Evolutionary conservation across 2,888 invertebrate genomes (phyloP).

Genomic region (Eretmocerus hayati): DNA sequence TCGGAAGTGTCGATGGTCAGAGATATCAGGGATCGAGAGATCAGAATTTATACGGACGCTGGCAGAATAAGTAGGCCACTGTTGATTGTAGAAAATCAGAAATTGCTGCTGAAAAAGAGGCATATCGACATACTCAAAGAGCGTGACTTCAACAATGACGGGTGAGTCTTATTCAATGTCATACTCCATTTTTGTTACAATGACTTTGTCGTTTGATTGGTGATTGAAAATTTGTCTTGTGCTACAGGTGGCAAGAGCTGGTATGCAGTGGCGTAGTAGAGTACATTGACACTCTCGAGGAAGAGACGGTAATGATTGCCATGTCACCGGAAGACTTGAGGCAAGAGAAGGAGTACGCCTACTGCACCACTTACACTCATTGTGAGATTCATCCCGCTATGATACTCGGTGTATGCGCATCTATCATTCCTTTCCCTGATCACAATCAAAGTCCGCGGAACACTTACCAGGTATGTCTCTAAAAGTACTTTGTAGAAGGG

Average conservation of each 20-base stretch:
- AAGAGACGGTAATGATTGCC: slow-evolving; percentile 99
- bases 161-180: slow-evolving; percentile 47
- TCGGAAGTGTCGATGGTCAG: slow-evolving; percentile 99
- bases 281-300: slow-evolving; percentile 98
- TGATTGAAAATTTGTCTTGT: too few relatives aligned
- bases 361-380: slow-evolving; percentile 98
- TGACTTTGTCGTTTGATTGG: not conserved
- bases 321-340: slow-evolving; percentile 97
- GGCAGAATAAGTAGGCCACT: slow-evolving; percentile 98
- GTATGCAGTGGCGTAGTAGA: slow-evolving; percentile 89
- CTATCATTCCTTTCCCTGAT: slow-evolving; percentile 99
- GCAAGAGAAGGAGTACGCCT: slow-evolving; percentile 86
- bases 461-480: slow-evolving; percentile 80
- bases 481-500: too few relatives aligned
- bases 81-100: slow-evolving; percentile 93
- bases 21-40: slow-evolving; percentile 97
- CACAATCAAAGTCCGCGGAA: slow-evolving; percentile 99
- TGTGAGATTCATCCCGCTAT: slow-evolving; percentile 99
- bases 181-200: slow-evolving; percentile 7
- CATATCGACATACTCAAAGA: slow-evolving; percentile 96
- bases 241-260: slow-evolving; percentile 54
- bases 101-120: slow-evolving; percentile 82
- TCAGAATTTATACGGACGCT: slow-evolving; percentile 99
- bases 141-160: slow-evolving; percentile 92
- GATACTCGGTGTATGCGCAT: slow-evolving; percentile 99